Evolutionary conservation across 2,797 vertebrate genomes (phyloP), one percentile per base, ranked within the genome.

Genomic region (Vultur gryphus): DNA sequence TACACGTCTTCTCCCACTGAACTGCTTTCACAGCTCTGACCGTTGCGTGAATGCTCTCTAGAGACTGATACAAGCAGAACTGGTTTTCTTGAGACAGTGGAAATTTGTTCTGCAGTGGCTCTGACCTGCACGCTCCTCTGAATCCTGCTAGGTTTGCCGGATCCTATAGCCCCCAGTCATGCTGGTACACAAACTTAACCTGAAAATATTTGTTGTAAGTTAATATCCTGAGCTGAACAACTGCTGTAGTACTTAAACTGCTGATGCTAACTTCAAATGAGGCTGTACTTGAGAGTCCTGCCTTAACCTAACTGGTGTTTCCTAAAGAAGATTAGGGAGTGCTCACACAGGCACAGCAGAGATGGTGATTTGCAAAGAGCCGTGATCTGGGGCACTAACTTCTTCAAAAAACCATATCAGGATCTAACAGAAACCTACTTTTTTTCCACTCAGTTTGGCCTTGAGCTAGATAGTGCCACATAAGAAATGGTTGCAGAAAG

Each of bases 1-100:
- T 14, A n/a, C 28, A 5, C 0, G 1, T 55, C 67, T 77, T 18
- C 49, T 31, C 49, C 0, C 1, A 24, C 1, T 26, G 35, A 51
- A 28, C 3, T 10, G 51, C 41, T 25, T 39, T 37, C 35, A 4
- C 54, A 26, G 69, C 49, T 69, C 61, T 39, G 61, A 37, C 16
- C n/a, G 16, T 6, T 61, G 0, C 4, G 48, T 12, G 73, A 77
- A 23, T 2, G 33, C 25, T 81, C 55, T 73, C 55, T 15, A 37
- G 66, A 59, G 81, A 51, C 41, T 11, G 10, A 14, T 46, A 37
- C 7, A 28, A 20, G 31, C 31, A 79, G 4, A 58, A 48, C 0
- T 6, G 37, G 14, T 35, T 64, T 41, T 37, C 69, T 21, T 5
- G 12, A 67, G 65, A 18, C 25, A 13, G 39, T 6, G 9, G 35